A percentile compares a stretch with the other conserved stretches of the same genome.
These are phyloP conservation scores for Leptoteleia sp. DNA, from an alignment of 1,140 invertebrate species.

Conservation along the genomic window DNA sequence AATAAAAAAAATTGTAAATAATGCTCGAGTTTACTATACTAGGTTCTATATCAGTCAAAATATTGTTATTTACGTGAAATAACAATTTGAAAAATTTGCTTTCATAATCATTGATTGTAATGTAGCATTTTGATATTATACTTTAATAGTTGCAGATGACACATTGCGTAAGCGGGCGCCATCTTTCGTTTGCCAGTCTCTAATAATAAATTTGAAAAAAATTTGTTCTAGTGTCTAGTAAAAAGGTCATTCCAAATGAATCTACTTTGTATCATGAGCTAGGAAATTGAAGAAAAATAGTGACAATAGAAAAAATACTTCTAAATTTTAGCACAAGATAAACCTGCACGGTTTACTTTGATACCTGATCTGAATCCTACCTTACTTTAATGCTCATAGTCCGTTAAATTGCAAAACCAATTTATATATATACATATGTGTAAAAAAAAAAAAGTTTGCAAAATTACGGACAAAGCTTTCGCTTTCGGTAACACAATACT, in stretches of 20 bases:
- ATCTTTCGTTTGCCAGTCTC: no score
- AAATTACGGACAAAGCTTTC: slow-evolving; percentile 41
- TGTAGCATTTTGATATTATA: no score
- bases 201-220: slow-evolving; percentile 15
- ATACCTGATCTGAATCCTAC: slow-evolving; percentile 53
- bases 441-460: slow-evolving; percentile 10
- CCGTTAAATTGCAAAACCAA: slow-evolving; percentile 31
- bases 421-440: slow-evolving; percentile 5
- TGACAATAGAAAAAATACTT: slow-evolving; percentile 29
- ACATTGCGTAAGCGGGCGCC: no score
- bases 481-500: slow-evolving; percentile 12
- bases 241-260: slow-evolving; percentile 24
- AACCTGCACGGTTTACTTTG: slow-evolving; percentile 12
- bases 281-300: slow-evolving; percentile 14
- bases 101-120: no score
- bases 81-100: background rate
- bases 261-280: slow-evolving; percentile 15
- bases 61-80: background rate
- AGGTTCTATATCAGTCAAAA: no score
- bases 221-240: slow-evolving; percentile 12
- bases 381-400: slow-evolving; percentile 42
- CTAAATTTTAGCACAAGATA: slow-evolving; percentile 21
- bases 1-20: no score
- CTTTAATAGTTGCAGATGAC: no score
- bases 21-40: no score